Conservation (phyloP, 37 sponge, comb jelly and placozoan genomes). For the Agelas oroides region DNA sequence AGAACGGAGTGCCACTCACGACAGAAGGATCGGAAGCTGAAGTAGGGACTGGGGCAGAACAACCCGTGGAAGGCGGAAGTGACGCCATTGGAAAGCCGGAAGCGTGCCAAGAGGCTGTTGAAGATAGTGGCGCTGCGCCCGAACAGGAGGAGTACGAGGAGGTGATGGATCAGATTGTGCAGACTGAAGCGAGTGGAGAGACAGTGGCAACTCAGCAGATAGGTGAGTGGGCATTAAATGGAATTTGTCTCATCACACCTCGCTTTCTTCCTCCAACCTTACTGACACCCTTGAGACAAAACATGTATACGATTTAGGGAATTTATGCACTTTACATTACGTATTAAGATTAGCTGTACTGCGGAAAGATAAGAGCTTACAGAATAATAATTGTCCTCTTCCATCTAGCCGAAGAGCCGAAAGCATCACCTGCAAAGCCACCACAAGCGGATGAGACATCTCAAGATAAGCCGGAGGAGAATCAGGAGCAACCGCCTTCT, state of each 20-base stretch:
- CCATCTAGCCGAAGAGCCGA: no score
- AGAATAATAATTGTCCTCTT: no score
- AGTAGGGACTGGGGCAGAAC: background rate
- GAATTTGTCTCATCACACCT: background rate
- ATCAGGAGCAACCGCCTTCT: background rate
- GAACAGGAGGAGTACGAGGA: background rate
- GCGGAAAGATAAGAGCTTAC: no score
- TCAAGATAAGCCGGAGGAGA: background rate
- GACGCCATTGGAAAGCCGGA: background rate
- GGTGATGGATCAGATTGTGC: background rate
- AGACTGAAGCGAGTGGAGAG: background rate
- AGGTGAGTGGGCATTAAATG: slow-evolving; percentile 32
- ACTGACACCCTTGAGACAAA: no score
- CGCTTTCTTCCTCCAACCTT: background rate
- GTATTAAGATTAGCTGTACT: no score
- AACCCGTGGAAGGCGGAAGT: background rate
- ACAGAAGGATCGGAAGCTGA: slow-evolving; percentile 1
- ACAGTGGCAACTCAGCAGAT: background rate
- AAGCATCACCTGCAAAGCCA: background rate
- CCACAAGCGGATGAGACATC: background rate
- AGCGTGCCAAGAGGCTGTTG: background rate
- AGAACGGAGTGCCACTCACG: background rate
- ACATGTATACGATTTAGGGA: no score
- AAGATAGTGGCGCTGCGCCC: background rate
- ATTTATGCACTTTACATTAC: no score